These are phyloP conservation scores for Parauchenoglanis punctatus DNA, from an alignment of 2,797 vertebrate species.

Conservation along the genomic window DNA sequence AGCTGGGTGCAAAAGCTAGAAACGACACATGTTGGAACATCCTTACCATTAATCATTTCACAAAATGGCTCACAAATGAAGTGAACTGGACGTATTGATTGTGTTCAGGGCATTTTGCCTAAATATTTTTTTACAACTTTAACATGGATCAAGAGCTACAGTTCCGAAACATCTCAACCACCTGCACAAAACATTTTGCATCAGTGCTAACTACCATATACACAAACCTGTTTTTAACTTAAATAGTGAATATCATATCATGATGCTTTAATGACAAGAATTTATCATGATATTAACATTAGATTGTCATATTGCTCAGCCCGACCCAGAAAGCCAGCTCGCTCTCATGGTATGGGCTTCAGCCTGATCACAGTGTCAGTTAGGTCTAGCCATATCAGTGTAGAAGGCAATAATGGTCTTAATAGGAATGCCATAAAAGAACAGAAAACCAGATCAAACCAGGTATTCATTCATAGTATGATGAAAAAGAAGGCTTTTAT, in stretches of 20 bases:
- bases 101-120: neutral
- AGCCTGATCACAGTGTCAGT: neutral
- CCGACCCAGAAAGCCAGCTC: neutral
- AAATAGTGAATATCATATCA: neutral
- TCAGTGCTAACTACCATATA: neutral
- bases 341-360: neutral
- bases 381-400: conserved; percentile 11
- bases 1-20: neutral
- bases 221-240: neutral
- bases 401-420: conserved; percentile 34
- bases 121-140: neutral
- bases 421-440: conserved; percentile 48
- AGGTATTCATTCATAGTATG: conserved; percentile 47
- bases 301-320: neutral
- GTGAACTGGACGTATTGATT: neutral
- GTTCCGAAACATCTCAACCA: neutral
- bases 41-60: neutral
- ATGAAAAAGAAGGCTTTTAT: conserved; percentile 53
- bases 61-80: neutral
- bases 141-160: neutral
- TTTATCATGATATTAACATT: neutral
- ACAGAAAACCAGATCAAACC: conserved; percentile 62
- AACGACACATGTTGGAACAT: neutral
- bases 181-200: neutral
- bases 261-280: no score